Conservation (phyloP, 2,113 vertebrate genomes). For the Micronycteris hirsuta region DNA sequence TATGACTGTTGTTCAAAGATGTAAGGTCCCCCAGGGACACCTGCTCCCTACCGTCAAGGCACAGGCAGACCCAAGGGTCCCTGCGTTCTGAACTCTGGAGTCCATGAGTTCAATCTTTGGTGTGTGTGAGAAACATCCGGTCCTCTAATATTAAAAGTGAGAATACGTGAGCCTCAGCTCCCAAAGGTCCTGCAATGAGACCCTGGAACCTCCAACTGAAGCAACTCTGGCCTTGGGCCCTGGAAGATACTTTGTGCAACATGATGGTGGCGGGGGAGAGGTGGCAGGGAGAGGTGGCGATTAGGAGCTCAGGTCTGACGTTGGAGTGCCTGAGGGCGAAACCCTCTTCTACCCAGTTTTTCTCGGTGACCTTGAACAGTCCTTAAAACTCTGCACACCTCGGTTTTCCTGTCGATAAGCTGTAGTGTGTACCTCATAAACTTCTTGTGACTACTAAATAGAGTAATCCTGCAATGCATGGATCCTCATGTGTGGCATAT, state of each 20-base stretch:
- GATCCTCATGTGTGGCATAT: not conserved
- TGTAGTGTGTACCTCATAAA: not conserved
- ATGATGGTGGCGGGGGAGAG: fast-evolving
- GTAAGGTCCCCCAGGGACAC: not conserved
- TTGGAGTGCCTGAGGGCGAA: not conserved
- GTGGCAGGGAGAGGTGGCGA: too few relatives aligned
- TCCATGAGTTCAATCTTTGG: too few relatives aligned
- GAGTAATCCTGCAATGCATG: not conserved
- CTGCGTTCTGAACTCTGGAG: not conserved
- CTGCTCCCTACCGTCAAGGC: not conserved
- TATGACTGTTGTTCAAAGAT: not conserved
- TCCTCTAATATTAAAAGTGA: not conserved
- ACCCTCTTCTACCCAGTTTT: not conserved
- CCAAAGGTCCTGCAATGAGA: not conserved
- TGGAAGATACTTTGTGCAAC: not conserved
- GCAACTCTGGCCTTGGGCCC: not conserved
- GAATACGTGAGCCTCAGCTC: not conserved
- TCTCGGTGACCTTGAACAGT: not conserved
- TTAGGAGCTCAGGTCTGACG: not conserved
- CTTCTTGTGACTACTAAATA: not conserved
- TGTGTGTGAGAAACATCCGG: not conserved
- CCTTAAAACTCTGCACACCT: not conserved
- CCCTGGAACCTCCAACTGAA: not conserved
- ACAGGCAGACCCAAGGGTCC: fast-evolving
- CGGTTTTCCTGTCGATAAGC: not conserved